Base-by-base conservation (phyloP, 2,888 invertebrate species). In the Ectemnius cavifrons region DNA sequence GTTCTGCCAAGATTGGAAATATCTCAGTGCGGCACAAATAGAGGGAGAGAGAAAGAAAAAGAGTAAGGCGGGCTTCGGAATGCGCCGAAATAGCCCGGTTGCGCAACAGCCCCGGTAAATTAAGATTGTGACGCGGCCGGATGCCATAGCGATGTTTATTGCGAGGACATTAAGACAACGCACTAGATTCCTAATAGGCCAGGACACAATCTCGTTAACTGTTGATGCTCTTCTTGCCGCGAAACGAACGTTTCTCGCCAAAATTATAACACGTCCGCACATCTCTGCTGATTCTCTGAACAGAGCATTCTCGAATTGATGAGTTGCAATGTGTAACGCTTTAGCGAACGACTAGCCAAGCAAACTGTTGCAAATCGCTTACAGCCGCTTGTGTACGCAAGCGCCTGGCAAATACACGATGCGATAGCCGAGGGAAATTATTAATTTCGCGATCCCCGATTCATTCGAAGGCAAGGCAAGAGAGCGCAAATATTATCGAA, bases 101-200 rank as follows among this genome's bases (percentile, higher is more conserved):
- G 82, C 86, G 86, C 84, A 88, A 88, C 84, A 64, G 68, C 64
- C 57, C 63, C 75, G 86, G 81, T 88, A 88, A 87, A 87, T 87
- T 86, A 85, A 84, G 87, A 87, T 88, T 83, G 81, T 87, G 87
- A 88, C 88, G 87, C 85, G 84, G 83, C 84, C 83, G 85, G 84
- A 86, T 87, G 87, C 84, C 85, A 84, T 84, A 84, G 81, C 79
- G 80, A 86, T 85, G 84, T 84, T 87, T 85, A 86, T 86, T 85
- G 84, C 86, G 80, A 75, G 79, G 63, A 68, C 46, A 64, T 66
- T 59, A 63, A 77, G 71, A 77, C 74, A 77, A 71, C 69, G 67
- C 18, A 27, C 59, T 52, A 14, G 5, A 63, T 11, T 59, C 37
- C 60, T 69, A 68, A 63, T 37, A 37, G 37, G 23, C 23, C 23